Base-by-base conservation (phyloP, 2,888 invertebrate species). In the Antheraea yamamai region DNA sequence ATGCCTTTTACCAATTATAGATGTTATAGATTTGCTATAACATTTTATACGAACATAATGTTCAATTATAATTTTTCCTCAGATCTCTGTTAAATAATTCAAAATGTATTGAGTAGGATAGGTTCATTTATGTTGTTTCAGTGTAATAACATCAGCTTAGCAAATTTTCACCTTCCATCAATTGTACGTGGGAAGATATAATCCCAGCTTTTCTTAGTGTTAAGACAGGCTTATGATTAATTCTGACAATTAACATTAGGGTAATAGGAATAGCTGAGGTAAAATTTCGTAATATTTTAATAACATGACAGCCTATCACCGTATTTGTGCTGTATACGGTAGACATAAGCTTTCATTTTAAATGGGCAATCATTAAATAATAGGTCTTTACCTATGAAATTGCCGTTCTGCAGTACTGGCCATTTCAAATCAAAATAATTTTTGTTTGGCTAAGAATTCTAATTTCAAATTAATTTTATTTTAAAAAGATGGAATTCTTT, bases 181-280 rank as follows among this genome's bases (percentile, higher is more conserved):
- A 78, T 77, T 79, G 79, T 79, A 80, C 77, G 81, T 81, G 81
- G 81, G 81, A 78, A 78, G 79, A 78, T 75, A 76, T 68, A 68
- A 78, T 78, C 82, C 78, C 78, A 68, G 72, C 75, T 70, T 76
- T 76, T 73, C 51, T 2, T 23, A 35, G n/a, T 47, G 66, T 82
- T 80, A 76, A 75, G 39, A 76, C 79, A 78, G 74, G 73, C 73
- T 52, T 76, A 72, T 81, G 77, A 79, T 55, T 80, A 78, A 79
- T 77, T 75, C 2, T 71, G 26, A 30, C 64, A 16, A 72, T 73
- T 74, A 78, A 26, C 72, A 61, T 61, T 58, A 73, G 76, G 47
- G 47, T 52, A 73, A 64, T 75, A 66, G 30, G 14, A 16, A 2
- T 10, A 30, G 35, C 30, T 68, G 30, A 68, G 26, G 7, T 30